A percentile compares a stretch with the other conserved stretches of the same genome.
Evolutionary conservation across 64 coral and sea anemone species (phyloP).

Genomic region (Hydrozoanthus tunicans): DNA sequence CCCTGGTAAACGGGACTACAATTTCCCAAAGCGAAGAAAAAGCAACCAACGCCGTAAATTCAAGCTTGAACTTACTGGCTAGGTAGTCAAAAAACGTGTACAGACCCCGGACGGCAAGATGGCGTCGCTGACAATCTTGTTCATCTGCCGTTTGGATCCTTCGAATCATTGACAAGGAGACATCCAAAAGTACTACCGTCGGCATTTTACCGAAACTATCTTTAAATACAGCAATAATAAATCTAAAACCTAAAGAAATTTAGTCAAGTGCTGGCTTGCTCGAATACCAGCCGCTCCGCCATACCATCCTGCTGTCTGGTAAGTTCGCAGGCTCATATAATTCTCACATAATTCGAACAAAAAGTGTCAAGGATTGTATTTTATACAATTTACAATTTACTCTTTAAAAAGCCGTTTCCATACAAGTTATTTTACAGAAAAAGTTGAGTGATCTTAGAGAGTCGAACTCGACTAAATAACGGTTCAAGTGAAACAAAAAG

Average conservation of each 20-base stretch:
- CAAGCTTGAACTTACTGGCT: constrained; percentile 87
- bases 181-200: constrained; percentile 95
- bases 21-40: constrained; percentile 99
- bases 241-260: neutral
- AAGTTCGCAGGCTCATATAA: neutral
- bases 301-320: neutral
- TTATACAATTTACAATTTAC: too few species aligned
- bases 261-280: neutral
- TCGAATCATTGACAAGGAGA: constrained; percentile 94
- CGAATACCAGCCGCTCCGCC: neutral
- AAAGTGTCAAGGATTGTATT: too few species aligned
- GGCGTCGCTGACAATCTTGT: constrained; percentile 70
- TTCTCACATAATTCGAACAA: neutral
- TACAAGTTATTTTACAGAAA: too few species aligned
- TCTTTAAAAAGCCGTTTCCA: too few species aligned
- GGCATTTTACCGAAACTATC: constrained; percentile 60
- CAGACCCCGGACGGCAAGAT: constrained; percentile 82
- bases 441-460: too few species aligned
- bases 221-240: neutral
- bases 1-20: constrained; percentile 91
- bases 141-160: constrained; percentile 80
- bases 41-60: constrained; percentile 92
- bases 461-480: too few species aligned
- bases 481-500: too few species aligned
- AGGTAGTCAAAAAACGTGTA: constrained; percentile 93